Evolutionary conservation across 64 coral and sea anemone species (phyloP).

Genomic region (Porites lutea): DNA sequence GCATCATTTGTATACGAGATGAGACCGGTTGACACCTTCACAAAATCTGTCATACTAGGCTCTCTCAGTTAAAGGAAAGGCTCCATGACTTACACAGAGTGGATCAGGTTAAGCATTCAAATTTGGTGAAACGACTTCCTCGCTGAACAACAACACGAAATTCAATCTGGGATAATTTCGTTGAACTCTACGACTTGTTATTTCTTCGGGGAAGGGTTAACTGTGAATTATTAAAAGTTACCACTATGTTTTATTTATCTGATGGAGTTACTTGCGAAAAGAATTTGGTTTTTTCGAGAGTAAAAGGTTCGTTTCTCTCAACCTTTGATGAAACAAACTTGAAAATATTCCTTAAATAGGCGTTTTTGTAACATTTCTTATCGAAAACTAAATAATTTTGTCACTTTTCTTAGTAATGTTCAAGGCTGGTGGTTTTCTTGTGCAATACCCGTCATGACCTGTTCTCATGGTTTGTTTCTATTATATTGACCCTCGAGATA

Average conservation of each 20-base stretch:
- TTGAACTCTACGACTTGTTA: neutral
- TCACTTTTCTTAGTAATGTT: neutral
- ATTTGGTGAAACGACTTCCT: no score
- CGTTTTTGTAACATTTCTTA: neutral
- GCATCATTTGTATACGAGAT: constrained; percentile 14
- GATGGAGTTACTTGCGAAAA: neutral
- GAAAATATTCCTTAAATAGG: neutral
- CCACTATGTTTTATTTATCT: constrained; percentile 35
- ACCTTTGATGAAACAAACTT: neutral
- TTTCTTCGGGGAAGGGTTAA: neutral
- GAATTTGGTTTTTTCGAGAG: neutral
- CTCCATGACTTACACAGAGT: neutral
- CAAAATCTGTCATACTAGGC: neutral
- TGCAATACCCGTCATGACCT: constrained; percentile 59
- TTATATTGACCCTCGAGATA: constrained; percentile 31
- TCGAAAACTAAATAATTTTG: neutral
- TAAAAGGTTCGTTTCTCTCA: neutral
- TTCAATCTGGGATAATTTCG: neutral
- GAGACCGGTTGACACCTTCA: neutral
- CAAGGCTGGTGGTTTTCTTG: constrained; percentile 47
- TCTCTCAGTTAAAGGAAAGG: neutral
- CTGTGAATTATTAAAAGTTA: constrained; percentile 51
- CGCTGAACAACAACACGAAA: neutral
- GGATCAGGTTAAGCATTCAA: neutral
- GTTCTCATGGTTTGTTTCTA: constrained; percentile 50